Percentiles rank a stretch among this genome's conserved stretches.
phyloP scores from a whole-genome alignment of 1,140 invertebrate species.

The Asobara japonica region DNA sequence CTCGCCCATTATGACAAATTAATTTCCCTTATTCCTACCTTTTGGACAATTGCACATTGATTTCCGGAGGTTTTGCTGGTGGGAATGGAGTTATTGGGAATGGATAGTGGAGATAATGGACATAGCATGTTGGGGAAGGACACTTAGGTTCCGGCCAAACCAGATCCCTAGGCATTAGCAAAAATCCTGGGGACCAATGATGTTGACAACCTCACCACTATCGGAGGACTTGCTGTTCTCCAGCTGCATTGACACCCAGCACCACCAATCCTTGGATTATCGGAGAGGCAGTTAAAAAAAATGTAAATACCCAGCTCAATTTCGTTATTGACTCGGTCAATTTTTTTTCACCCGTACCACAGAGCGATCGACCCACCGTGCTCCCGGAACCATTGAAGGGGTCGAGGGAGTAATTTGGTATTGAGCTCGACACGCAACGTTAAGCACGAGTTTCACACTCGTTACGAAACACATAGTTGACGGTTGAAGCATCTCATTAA shows the following conservation, averaged over 20 bases:
- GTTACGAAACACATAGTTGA: neutral
- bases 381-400: neutral
- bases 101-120: neutral
- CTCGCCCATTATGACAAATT: neutral
- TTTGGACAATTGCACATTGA: neutral
- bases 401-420: constrained; percentile 17
- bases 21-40: neutral
- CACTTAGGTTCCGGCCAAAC: neutral
- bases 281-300: neutral
- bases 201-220: no score
- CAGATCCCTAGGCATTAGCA: neutral
- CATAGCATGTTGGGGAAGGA: neutral
- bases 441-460: constrained; percentile 34
- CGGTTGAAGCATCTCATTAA: neutral
- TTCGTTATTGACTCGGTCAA: constrained; percentile 8
- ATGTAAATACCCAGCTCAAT: neutral
- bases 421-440: neutral
- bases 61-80: neutral
- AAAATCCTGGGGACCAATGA: no score
- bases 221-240: neutral
- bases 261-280: neutral
- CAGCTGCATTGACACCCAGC: neutral
- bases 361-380: neutral
- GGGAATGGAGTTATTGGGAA: neutral
- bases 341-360: neutral